Evolutionary conservation across 1,140 invertebrate genomes (phyloP).

Genomic region (Zaprionus vittiger): DNA sequence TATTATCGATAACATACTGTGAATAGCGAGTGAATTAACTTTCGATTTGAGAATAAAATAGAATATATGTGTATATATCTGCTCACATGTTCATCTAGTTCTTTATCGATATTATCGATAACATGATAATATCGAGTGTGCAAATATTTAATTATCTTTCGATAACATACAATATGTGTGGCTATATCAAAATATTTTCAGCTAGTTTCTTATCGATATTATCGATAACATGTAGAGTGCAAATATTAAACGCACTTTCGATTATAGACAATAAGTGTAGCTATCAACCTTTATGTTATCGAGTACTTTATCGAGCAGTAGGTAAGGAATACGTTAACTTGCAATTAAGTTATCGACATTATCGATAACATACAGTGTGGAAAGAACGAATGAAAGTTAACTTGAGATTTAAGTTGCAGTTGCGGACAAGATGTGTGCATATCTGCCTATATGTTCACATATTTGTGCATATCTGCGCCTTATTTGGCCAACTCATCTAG

Average conservation of each 20-base stretch:
- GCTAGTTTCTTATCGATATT: neutral
- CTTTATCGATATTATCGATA: too few relatives aligned
- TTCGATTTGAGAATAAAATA: neutral
- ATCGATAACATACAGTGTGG: neutral
- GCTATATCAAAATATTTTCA: too few relatives aligned
- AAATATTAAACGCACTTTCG: too few relatives aligned
- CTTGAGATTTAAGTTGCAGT: neutral
- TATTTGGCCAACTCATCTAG: neutral
- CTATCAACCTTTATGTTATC: too few relatives aligned
- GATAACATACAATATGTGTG: too few relatives aligned
- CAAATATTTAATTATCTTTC: too few relatives aligned
- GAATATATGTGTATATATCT: neutral
- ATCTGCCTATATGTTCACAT: too few relatives aligned
- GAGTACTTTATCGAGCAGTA: too few relatives aligned
- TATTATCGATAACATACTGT: neutral
- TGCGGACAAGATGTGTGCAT: too few relatives aligned
- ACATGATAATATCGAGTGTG: too few relatives aligned
- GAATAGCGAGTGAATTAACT: neutral
- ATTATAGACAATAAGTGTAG: too few relatives aligned
- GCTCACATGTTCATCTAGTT: too few relatives aligned
- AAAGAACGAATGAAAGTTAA: neutral
- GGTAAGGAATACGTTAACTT: neutral
- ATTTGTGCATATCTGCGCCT: neutral
- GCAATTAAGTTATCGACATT: neutral
- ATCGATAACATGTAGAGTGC: neutral